These are phyloP conservation scores for Drosophila auraria DNA, from an alignment of 1,140 invertebrate genomes.

Conservation along the genomic window DNA sequence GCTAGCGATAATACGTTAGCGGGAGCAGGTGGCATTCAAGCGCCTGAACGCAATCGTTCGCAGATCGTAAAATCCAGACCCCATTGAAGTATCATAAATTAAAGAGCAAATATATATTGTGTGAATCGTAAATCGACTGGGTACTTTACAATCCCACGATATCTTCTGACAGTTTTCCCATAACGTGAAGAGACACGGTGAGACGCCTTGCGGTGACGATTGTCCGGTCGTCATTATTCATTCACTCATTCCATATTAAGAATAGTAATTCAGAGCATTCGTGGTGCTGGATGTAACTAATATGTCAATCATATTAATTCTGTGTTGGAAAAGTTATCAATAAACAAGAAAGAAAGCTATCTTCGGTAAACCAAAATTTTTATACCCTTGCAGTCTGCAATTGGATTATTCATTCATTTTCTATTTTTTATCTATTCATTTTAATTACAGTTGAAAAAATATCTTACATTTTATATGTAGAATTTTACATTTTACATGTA, in stretches of 20 bases:
- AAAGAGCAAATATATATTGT: conserved; percentile 38
- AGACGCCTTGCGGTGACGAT: conserved; percentile 5
- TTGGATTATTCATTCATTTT: too few relatives aligned
- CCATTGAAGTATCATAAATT: conserved; percentile 38
- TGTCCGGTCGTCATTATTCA: background rate
- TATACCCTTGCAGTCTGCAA: too few relatives aligned
- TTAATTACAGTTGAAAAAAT: too few relatives aligned
- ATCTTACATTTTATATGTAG: too few relatives aligned
- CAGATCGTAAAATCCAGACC: conserved; percentile 30
- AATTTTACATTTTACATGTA: too few relatives aligned
- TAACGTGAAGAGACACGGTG: conserved; percentile 1
- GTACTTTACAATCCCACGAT: conserved; percentile 29
- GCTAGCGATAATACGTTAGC: background rate
- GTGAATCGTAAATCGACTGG: conserved; percentile 30
- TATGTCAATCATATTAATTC: too few relatives aligned
- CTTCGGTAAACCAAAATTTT: too few relatives aligned
- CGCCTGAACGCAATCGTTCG: conserved; percentile 8
- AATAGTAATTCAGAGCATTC: too few relatives aligned
- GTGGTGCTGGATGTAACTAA: too few relatives aligned
- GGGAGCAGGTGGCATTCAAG: conserved; percentile 9
- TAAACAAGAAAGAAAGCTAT: too few relatives aligned
- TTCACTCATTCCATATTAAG: background rate
- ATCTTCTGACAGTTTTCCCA: conserved; percentile 20
- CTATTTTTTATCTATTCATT: too few relatives aligned
- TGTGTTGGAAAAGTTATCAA: too few relatives aligned